Evolutionary conservation across 1,140 invertebrate genomes (phyloP), one percentile per base, ranked within the genome.

Genomic region (Drosophila simulans): DNA sequence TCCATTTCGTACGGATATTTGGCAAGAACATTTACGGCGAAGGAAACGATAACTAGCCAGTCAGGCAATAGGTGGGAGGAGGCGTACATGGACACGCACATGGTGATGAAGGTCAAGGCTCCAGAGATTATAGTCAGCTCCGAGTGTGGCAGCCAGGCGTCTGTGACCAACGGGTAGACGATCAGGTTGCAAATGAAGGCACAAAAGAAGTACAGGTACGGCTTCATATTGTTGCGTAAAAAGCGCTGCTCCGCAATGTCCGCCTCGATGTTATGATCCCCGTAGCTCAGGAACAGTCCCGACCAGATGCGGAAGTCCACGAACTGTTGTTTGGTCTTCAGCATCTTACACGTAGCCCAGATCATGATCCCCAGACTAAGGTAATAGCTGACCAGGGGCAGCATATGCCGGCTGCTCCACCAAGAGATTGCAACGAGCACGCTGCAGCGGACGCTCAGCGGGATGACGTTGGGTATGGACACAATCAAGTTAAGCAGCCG

Each of bases 1-100:
- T 97, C 96, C 60, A 95, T 95, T 80, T 97, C 96, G 69, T 97
- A 97, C 0, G 96, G 96, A 93, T 97, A 97, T 85, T 96, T 97
- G 0, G 96, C 96, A 1, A 97, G 92, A 0, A 97, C 96, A 79
- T 97, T 96, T 0, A 97, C 94, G 3, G 95, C 94, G 80, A 97
- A 97, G 7, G 97, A 97, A 4, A 97, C 93, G 0, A 97, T 92
- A 0, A 95, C 94, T 4, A 97, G 86, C 8, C 95, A 93, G 84
- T 97, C 97, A 0, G 95, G 95, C 51, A 95, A 93, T 46, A 91
- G 83, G 0, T 93, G 92, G 0, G 93, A 92, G 0, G 92, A 92
- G 31, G 94, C 93, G 59, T 94, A 94, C 84, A 94, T 94, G 62
- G 97, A 97, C 4, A 95, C 95, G 17, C 95, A 92, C 17, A 98